Conservation (phyloP, 2,113 vertebrate genomes). For the Zonotrichia leucophrys region DNA sequence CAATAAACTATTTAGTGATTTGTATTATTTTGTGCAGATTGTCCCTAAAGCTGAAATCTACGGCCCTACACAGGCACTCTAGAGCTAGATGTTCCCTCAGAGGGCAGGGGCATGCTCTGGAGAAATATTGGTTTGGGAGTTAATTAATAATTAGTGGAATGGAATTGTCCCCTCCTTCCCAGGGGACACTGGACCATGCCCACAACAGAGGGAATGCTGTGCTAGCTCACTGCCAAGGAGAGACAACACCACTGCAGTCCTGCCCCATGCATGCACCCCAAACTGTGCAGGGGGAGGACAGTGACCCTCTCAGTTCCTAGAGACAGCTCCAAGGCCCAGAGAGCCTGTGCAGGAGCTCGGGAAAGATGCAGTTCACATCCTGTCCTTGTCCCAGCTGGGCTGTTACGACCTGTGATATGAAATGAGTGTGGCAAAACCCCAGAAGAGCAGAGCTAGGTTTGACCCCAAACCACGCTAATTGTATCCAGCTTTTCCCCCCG, state of each 20-base stretch:
- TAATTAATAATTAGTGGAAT: not conserved
- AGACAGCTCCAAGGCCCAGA: not conserved
- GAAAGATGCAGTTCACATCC: not conserved
- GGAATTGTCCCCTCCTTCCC: not conserved
- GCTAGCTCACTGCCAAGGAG: not conserved
- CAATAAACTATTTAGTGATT: not conserved
- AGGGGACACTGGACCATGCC: accelerated
- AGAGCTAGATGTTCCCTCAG: not conserved
- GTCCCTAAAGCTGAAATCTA: not conserved
- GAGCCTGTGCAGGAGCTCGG: not conserved
- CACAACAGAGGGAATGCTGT: not conserved
- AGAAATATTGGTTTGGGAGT: not conserved
- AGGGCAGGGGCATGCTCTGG: not conserved
- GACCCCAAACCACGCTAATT: not conserved
- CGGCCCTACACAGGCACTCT: not conserved
- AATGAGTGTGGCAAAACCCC: not conserved
- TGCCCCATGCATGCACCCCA: accelerated
- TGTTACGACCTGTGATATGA: not conserved
- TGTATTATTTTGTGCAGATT: not conserved
- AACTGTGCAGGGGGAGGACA: not conserved
- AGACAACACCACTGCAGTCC: not conserved
- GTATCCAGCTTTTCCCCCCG: too few species aligned
- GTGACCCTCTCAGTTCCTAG: not conserved
- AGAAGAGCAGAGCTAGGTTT: not conserved
- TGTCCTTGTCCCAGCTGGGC: not conserved